Evolutionary conservation across 30 jellyfish, hydroid and myxozoan genomes (phyloP).

Genomic region (Pseudorhiza aurosa): DNA sequence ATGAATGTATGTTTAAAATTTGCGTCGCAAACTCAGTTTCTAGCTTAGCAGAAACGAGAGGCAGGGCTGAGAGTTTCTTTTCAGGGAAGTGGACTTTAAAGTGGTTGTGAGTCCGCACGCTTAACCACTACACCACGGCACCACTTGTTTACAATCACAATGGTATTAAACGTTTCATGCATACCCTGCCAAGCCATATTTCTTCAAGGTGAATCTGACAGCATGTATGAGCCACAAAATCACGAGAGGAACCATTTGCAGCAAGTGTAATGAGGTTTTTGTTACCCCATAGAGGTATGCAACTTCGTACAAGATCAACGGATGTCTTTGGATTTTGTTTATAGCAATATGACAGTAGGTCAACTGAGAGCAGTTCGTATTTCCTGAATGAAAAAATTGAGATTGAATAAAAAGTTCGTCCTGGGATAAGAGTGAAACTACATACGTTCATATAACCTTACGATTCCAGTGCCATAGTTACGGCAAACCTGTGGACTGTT

Average conservation of each 20-base stretch:
- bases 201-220: constrained; percentile 11
- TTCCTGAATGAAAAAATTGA: not conserved
- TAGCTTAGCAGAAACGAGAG: too few relatives aligned
- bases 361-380: constrained; percentile 2
- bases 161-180: too few relatives aligned
- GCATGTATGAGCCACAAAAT: constrained; percentile 36
- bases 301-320: constrained; percentile 8
- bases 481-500: too few relatives aligned
- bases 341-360: constrained; percentile 7
- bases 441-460: too few relatives aligned
- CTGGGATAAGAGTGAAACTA: too few relatives aligned
- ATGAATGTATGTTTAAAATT: not conserved
- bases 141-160: too few relatives aligned
- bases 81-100: too few relatives aligned
- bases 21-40: not conserved
- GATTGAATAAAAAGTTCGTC: too few relatives aligned
- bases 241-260: constrained; percentile 33
- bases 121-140: too few relatives aligned
- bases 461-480: too few relatives aligned
- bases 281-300: constrained; percentile 48
- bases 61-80: too few relatives aligned
- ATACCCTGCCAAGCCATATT: constrained; percentile 46
- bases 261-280: constrained; percentile 25
- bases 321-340: constrained; percentile 9
- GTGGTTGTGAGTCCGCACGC: too few relatives aligned